Percentiles rank a stretch among this genome's conserved stretches.
These are phyloP conservation scores for Volucella bombylans DNA, from an alignment of 2,888 invertebrate genomes.

Conservation along the genomic window DNA sequence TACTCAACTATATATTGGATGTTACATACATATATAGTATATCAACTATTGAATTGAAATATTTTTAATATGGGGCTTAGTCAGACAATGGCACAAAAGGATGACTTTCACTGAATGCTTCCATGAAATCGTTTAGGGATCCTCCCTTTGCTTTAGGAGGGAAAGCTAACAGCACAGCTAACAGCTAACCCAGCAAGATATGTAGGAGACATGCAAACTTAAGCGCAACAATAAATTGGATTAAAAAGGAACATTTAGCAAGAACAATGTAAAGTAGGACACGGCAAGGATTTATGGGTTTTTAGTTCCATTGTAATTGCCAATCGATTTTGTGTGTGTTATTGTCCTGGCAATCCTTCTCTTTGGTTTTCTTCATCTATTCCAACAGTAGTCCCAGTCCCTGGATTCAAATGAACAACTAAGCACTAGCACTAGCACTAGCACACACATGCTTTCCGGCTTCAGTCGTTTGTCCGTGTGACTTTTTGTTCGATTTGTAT, in stretches of 20 bases:
- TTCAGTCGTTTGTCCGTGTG: conserved; percentile 55
- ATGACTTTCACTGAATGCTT: conserved; percentile 45
- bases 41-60: conserved; percentile 35
- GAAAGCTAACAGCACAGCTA: conserved; percentile 21
- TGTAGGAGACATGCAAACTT: conserved; percentile 73
- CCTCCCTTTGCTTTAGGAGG: conserved; percentile 15
- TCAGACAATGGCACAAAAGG: conserved; percentile 35
- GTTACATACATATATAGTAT: too few species aligned
- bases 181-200: conserved; percentile 62
- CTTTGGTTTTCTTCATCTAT: conserved; percentile 40
- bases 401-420: conserved; percentile 61
- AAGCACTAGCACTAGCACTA: conserved; percentile 15
- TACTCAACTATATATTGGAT: conserved; percentile 20
- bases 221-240: conserved; percentile 74
- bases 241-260: conserved; percentile 75
- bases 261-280: conserved; percentile 75
- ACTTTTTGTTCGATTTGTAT: conserved; percentile 62
- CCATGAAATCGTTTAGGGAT: conserved; percentile 45
- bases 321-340: conserved; percentile 76
- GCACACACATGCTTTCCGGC: conserved; percentile 58
- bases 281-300: conserved; percentile 76
- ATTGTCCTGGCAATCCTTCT: conserved; percentile 71
- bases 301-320: conserved; percentile 76
- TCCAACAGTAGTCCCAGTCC: conserved; percentile 1
- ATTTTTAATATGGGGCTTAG: conserved; percentile 43